Percentiles rank a stretch among this genome's conserved stretches.
These are phyloP conservation scores for Elephantulus edwardii DNA, from an alignment of 2,113 vertebrate species.

Conservation along the genomic window DNA sequence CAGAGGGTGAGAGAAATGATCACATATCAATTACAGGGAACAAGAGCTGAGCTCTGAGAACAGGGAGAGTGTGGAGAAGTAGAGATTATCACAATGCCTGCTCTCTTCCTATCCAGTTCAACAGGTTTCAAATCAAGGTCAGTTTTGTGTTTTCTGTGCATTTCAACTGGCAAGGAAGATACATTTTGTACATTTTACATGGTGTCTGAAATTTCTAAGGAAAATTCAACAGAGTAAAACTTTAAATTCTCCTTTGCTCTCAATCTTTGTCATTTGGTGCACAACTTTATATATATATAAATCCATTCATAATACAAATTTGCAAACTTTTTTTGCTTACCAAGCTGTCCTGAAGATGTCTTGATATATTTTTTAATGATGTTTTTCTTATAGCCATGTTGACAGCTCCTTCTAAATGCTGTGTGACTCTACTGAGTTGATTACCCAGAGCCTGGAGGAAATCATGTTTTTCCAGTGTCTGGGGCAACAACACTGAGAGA, in stretches of 20 bases:
- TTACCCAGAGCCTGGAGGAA: neutral
- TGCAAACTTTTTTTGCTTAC: neutral
- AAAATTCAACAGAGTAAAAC: neutral
- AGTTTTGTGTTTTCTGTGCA: neutral
- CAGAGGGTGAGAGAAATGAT: neutral
- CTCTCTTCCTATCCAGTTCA: neutral
- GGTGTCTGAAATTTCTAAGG: neutral
- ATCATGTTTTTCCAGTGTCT: neutral
- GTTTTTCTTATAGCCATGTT: neutral
- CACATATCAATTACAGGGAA: neutral
- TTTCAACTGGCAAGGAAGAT: neutral
- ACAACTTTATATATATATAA: neutral
- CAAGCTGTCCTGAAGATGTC: neutral
- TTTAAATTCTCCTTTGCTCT: neutral
- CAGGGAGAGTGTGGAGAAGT: neutral
- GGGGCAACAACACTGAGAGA: too few species aligned
- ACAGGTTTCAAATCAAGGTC: fast-evolving
- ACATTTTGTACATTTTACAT: neutral
- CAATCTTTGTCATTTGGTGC: neutral
- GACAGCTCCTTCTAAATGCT: neutral
- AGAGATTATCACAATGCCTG: neutral
- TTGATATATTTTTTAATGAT: neutral
- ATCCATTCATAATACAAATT: neutral
- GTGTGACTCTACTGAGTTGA: neutral
- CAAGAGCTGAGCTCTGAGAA: neutral